Base-by-base conservation (phyloP, 2,888 invertebrate genomes). In the Monochamus alternatus region DNA sequence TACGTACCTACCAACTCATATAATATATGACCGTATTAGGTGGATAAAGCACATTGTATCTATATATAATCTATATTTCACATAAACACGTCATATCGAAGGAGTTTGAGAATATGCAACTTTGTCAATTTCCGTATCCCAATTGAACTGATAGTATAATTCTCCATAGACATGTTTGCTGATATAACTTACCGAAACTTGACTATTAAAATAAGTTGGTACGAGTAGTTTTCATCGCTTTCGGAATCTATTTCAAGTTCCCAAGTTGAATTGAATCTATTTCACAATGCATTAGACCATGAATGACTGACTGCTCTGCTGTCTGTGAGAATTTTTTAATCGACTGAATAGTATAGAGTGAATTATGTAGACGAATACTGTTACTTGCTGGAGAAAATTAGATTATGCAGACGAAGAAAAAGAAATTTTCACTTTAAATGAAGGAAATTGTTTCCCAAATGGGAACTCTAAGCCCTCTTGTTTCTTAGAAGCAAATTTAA, bases 141-240 rank as follows among this genome's bases (percentile, higher is more conserved):
- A 63, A 71, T 63, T 63, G 14, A 71, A 71, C 71, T 71, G 68
- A 71, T 63, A 38, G 71, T 51, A 38, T 63, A 52, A 71, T 69
- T 69, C 60, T 38, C 38, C 31, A 71, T 63, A 63, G 71, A 63
- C 63, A 38, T 63, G 63, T 71, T 70, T 32, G 52, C 52, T 31
- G 71, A 71, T 62, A 52, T 63, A 71, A 71, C 63, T 71, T 71
- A 71, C 63, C 52, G 52, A 62, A 62, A 71, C 71, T 71, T 47
- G 44, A 51, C 51, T 47, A 62, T 63, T 63, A 63, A 38, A 71
- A 71, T 71, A 71, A 71, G 71, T 71, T 71, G 14, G 71, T 22
- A 22, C 22, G 22, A 22, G 22, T 30, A 59, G 71, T 71, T 71
- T 71, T 71, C 71, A 71, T 71, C 62, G 62, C 71, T 30, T 51